Evolutionary conservation across 1,140 invertebrate species (phyloP).

Genomic region (Drosophila elegans): DNA sequence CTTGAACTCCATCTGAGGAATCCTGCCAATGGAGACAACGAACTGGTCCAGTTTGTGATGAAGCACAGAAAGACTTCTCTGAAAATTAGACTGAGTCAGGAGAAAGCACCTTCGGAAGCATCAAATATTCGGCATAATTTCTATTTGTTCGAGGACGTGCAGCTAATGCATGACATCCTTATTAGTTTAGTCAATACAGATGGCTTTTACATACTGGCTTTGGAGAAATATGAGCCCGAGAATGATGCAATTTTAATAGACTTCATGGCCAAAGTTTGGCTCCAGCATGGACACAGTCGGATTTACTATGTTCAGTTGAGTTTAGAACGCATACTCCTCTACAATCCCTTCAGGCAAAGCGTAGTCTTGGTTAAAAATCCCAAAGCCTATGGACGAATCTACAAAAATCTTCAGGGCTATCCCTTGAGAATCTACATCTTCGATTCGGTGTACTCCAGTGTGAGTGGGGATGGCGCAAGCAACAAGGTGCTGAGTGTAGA

Average conservation of each 20-base stretch:
- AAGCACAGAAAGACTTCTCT: background rate
- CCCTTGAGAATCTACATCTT: conserved; percentile 72
- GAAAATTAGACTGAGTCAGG: background rate
- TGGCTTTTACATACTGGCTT: conserved; percentile 47
- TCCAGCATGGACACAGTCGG: conserved; percentile 47
- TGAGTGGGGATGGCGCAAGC: conserved; percentile 33
- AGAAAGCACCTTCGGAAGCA: background rate
- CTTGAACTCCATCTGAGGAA: conserved; percentile 46
- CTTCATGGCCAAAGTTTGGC: conserved; percentile 54
- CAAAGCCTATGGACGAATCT: conserved; percentile 35
- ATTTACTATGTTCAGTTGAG: conserved; percentile 57
- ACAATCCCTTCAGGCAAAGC: conserved; percentile 61
- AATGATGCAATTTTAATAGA: conserved; percentile 19
- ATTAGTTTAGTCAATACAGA: conserved; percentile 9
- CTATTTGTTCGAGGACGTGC: conserved; percentile 16
- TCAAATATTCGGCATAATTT: conserved; percentile 19
- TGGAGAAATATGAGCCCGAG: background rate
- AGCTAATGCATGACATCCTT: conserved; percentile 3
- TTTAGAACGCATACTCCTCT: conserved; percentile 42
- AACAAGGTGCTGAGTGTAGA: conserved; percentile 34
- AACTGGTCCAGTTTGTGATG: conserved; percentile 38
- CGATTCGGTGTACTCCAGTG: conserved; percentile 70
- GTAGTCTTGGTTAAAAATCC: conserved; percentile 9
- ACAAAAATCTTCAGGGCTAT: conserved; percentile 69
- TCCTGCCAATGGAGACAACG: conserved; percentile 10